phyloP scores from a whole-genome alignment of 2,113 vertebrate species.

The Silurus asotus region DNA sequence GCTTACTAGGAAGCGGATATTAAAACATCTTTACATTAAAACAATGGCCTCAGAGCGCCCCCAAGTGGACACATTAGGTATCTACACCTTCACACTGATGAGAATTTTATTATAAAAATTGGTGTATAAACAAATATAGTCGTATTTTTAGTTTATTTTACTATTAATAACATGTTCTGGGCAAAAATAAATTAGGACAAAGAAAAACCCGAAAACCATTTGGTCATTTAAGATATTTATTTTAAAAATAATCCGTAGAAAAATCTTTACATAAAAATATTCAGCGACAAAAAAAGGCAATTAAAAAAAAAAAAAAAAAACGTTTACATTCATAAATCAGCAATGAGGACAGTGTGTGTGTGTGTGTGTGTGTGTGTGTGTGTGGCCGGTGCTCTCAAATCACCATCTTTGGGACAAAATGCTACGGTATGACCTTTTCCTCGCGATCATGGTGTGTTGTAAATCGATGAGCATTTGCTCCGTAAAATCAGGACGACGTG shows the following conservation, averaged over 20 bases:
- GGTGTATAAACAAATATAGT: no score
- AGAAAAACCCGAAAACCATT: not conserved
- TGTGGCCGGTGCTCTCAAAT: not conserved
- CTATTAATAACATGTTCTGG: no score
- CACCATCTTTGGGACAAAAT: constrained; percentile 14
- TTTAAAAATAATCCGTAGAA: constrained; percentile 89
- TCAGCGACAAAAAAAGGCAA: constrained; percentile 54
- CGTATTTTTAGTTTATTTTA: no score
- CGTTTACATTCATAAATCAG: constrained; percentile 67
- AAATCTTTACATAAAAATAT: constrained; percentile 94
- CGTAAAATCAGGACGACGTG: not conserved
- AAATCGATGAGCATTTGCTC: not conserved
- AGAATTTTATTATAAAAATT: no score
- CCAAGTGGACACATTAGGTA: not conserved
- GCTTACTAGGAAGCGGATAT: not conserved
- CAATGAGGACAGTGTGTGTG: not conserved
- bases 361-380: not conserved
- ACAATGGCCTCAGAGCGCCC: constrained; percentile 27
- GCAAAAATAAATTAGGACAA: no score
- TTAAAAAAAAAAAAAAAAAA: constrained; percentile 64
- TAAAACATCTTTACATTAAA: not conserved
- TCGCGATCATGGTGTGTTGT: not conserved
- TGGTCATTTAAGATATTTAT: constrained; percentile 88
- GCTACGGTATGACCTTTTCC: not conserved
- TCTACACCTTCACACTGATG: not conserved